These are phyloP conservation scores for Xenus cinereus DNA, from an alignment of 2,113 vertebrate species.

Conservation along the genomic window DNA sequence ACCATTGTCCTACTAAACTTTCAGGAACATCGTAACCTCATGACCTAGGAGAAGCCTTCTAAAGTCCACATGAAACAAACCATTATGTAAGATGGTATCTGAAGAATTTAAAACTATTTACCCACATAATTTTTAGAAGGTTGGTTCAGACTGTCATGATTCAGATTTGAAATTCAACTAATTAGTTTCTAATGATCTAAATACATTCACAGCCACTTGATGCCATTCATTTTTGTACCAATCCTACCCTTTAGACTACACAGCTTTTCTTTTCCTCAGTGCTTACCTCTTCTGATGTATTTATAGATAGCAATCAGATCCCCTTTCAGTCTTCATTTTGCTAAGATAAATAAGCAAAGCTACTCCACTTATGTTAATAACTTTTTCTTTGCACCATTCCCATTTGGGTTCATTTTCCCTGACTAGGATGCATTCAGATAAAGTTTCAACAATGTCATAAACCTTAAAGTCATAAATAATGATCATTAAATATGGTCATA, in stretches of 20 bases:
- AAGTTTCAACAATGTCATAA: background rate
- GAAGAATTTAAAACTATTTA: background rate
- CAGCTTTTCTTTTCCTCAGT: background rate
- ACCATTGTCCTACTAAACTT: background rate
- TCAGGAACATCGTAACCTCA: background rate
- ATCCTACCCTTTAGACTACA: background rate
- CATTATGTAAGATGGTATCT: background rate
- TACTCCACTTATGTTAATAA: background rate
- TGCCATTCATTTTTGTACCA: background rate
- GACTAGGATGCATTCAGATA: background rate
- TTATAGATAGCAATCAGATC: slow-evolving; percentile 33
- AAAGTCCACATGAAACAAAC: background rate
- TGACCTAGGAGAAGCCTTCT: background rate
- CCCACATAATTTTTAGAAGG: background rate
- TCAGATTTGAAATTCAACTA: background rate
- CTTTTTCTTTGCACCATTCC: background rate
- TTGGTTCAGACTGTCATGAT: background rate
- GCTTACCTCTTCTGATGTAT: background rate
- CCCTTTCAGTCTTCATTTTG: slow-evolving; percentile 19
- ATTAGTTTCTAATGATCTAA: background rate
- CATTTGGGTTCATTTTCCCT: background rate
- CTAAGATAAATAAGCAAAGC: slow-evolving; percentile 10
- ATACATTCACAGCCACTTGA: background rate
- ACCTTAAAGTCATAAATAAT: background rate
- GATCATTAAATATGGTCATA: too few relatives aligned